phyloP scores from a whole-genome alignment of 2,888 invertebrate species.

The Agriotes lineatus region DNA sequence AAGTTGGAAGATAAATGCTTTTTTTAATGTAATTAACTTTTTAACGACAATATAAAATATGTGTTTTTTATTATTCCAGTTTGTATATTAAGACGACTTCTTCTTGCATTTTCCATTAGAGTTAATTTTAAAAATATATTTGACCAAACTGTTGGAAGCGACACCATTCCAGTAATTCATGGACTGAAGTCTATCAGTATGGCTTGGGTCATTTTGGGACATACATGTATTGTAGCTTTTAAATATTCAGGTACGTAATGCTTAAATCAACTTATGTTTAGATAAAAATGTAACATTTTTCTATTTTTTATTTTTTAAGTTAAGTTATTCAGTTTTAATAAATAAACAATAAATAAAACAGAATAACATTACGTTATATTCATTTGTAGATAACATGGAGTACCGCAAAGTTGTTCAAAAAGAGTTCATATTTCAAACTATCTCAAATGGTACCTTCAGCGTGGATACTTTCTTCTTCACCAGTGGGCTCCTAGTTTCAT shows the following conservation, averaged over 20 bases:
- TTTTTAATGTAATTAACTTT: too few species aligned
- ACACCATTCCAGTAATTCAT: conserved; percentile 81
- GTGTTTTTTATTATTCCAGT: too few species aligned
- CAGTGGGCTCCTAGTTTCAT: conserved; percentile 87
- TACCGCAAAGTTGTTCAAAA: conserved; percentile 78
- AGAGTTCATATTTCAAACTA: conserved; percentile 84
- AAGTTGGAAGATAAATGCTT: too few species aligned
- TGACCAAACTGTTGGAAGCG: conserved; percentile 83
- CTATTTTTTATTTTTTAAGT: too few species aligned
- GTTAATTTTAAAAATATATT: conserved; percentile 85
- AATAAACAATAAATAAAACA: too few species aligned
- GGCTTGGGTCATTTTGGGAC: conserved; percentile 77
- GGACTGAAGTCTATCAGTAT: conserved; percentile 74
- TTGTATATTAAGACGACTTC: conserved; percentile 73
- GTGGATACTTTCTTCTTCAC: conserved; percentile 86
- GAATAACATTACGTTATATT: too few species aligned
- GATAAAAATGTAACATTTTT: too few species aligned
- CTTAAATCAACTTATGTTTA: too few species aligned
- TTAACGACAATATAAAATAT: too few species aligned
- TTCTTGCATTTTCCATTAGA: conserved; percentile 83
- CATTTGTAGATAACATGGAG: conserved; percentile 77
- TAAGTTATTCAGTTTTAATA: too few species aligned
- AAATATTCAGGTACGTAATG: conserved; percentile 80
- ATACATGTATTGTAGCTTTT: conserved; percentile 83
- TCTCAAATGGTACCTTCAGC: conserved; percentile 83